These are phyloP conservation scores for Palythoa grandis DNA, from an alignment of 92 coral and sea anemone genomes.

Conservation along the genomic window DNA sequence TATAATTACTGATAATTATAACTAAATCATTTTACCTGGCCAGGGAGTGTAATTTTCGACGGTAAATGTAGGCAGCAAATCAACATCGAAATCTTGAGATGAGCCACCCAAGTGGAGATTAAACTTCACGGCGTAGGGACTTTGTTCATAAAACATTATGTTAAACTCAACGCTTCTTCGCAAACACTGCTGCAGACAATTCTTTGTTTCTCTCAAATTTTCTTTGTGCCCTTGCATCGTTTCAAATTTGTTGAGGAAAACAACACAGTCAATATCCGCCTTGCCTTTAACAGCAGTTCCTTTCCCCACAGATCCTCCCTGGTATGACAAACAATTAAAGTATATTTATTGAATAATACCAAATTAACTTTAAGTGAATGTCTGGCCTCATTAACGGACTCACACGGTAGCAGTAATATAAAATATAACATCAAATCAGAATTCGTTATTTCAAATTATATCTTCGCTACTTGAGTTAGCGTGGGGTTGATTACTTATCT, in stretches of 20 bases:
- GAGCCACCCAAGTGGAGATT: not conserved
- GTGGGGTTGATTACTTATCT: too few relatives aligned
- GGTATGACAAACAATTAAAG: not conserved
- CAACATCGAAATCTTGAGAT: not conserved
- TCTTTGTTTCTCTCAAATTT: constrained; percentile 1
- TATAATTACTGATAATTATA: too few relatives aligned
- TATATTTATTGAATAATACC: not conserved
- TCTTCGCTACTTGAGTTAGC: too few relatives aligned
- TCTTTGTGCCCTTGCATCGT: constrained; percentile 16
- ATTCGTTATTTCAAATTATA: too few relatives aligned
- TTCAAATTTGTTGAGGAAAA: constrained; percentile 34
- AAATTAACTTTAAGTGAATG: not conserved
- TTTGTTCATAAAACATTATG: not conserved
- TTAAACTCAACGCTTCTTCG: too few relatives aligned
- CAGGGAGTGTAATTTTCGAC: too few relatives aligned
- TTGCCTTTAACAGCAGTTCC: constrained; percentile 60
- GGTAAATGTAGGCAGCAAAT: not conserved
- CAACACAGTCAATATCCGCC: constrained; percentile 58
- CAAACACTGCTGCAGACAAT: not conserved
- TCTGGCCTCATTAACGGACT: too few relatives aligned
- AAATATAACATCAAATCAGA: too few relatives aligned
- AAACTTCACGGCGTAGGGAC: constrained; percentile 16
- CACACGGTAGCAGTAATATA: too few relatives aligned
- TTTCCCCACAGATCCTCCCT: constrained; percentile 46
- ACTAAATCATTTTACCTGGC: too few relatives aligned